Conservation (phyloP, 2,888 invertebrate genomes). For the Acanthacorydalis orientalis region DNA sequence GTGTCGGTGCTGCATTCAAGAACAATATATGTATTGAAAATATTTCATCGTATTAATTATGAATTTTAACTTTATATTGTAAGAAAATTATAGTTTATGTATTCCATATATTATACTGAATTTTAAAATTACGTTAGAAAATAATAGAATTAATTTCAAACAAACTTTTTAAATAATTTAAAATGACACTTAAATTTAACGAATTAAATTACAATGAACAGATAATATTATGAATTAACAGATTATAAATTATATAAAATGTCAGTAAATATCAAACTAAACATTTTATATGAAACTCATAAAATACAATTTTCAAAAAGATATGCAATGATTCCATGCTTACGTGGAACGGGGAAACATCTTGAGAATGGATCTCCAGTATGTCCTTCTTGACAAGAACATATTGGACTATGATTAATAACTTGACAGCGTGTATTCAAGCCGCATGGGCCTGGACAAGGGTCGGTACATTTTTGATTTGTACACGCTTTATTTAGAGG, state of each 20-base stretch:
- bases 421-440: slow-evolving; percentile 35
- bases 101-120: too few relatives aligned
- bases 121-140: too few relatives aligned
- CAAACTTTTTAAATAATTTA: too few relatives aligned
- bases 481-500: slow-evolving; percentile 51
- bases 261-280: background rate
- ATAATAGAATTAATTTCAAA: too few relatives aligned
- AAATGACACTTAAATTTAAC: too few relatives aligned
- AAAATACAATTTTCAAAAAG: slow-evolving; percentile 9
- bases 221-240: too few relatives aligned
- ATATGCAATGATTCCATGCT: slow-evolving; percentile 13
- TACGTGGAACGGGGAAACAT: slow-evolving; percentile 21
- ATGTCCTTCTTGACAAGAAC: slow-evolving; percentile 36
- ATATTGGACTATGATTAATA: slow-evolving; percentile 37
- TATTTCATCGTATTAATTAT: background rate
- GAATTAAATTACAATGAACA: too few relatives aligned
- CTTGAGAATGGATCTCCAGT: slow-evolving; percentile 40
- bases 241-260: too few relatives aligned
- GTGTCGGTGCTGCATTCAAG: slow-evolving; percentile 14
- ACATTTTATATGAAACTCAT: background rate
- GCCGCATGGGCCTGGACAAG: slow-evolving; percentile 50
- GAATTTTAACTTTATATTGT: too few relatives aligned
- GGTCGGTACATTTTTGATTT: slow-evolving; percentile 53
- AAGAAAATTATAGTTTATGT: background rate
- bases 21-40: too few relatives aligned